Percentiles rank a stretch among this genome's conserved stretches.
Conservation (phyloP, 2,113 vertebrate species). For the Brachyhypopomus occidentalis region DNA sequence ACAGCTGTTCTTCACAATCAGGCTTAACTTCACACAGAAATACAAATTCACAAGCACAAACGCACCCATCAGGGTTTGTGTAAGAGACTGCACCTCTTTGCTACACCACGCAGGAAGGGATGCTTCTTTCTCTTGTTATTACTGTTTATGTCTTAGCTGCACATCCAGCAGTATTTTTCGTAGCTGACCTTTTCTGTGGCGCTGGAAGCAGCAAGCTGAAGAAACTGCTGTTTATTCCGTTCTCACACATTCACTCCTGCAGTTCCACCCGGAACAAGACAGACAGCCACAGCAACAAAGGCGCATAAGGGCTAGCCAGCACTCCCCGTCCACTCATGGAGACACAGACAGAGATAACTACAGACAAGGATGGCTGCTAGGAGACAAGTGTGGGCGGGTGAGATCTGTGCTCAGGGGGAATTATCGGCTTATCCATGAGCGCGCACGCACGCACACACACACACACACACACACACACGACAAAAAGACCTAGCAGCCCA, state of each 20-base stretch:
- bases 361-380: slow-evolving; percentile 52
- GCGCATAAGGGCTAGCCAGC: slow-evolving; percentile 40
- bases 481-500: slow-evolving; percentile 8
- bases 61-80: not conserved
- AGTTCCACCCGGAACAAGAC: slow-evolving; percentile 28
- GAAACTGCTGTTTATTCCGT: slow-evolving; percentile 24
- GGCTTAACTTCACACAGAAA: too few species aligned
- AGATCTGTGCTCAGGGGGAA: slow-evolving; percentile 43
- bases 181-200: not conserved
- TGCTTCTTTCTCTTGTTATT: not conserved
- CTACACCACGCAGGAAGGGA: not conserved
- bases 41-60: too few species aligned
- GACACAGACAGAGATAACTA: slow-evolving; percentile 47
- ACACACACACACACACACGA: slow-evolving; percentile 6
- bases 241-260: slow-evolving; percentile 27
- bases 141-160: slow-evolving; percentile 10
- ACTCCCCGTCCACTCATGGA: slow-evolving; percentile 40
- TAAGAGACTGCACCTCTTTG: not conserved
- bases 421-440: slow-evolving; percentile 47
- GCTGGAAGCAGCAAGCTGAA: not conserved
- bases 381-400: slow-evolving; percentile 49
- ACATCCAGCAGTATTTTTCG: not conserved
- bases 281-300: slow-evolving; percentile 46
- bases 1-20: too few species aligned
- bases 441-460: not conserved